Evolutionary conservation across 2,888 invertebrate genomes (phyloP).

Genomic region (Abrostola tripartita): DNA sequence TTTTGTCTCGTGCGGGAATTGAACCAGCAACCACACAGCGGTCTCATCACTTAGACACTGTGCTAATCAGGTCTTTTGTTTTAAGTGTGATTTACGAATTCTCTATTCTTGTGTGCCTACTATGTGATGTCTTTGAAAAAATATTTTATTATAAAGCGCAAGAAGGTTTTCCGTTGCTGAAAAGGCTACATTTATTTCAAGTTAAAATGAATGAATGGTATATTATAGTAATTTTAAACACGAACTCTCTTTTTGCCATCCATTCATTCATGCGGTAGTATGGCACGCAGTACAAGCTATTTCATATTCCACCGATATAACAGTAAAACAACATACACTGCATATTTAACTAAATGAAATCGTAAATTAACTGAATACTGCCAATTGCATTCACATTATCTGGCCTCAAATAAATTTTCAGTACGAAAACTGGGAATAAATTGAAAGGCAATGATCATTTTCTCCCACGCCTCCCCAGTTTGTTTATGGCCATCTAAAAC

Average conservation of each 20-base stretch:
- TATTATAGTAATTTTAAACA: not conserved
- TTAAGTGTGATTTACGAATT: no score
- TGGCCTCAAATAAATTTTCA: constrained; percentile 43
- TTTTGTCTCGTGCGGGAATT: no score
- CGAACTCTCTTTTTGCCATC: not conserved
- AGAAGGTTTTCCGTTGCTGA: no score
- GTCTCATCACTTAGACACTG: no score
- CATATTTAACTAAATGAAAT: constrained; percentile 37
- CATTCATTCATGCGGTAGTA: not conserved
- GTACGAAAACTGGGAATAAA: constrained; percentile 48
- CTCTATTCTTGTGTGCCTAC: no score
- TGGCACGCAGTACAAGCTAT: not conserved
- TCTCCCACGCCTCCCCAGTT: constrained; percentile 41
- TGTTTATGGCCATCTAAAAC: constrained; percentile 59
- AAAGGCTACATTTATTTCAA: no score
- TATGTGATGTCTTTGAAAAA: no score
- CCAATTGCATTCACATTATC: constrained; percentile 43
- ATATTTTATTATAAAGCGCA: no score
- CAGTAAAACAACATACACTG: constrained; percentile 1
- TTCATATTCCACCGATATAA: constrained; percentile 1
- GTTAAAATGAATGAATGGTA: no score
- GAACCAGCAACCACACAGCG: no score
- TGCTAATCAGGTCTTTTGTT: no score
- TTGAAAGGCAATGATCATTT: constrained; percentile 53
- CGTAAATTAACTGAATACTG: constrained; percentile 36